A percentile compares a stretch with the other conserved stretches of the same genome.
phyloP scores from a whole-genome alignment of 2,888 invertebrate genomes.

The Gortyna flavago region DNA sequence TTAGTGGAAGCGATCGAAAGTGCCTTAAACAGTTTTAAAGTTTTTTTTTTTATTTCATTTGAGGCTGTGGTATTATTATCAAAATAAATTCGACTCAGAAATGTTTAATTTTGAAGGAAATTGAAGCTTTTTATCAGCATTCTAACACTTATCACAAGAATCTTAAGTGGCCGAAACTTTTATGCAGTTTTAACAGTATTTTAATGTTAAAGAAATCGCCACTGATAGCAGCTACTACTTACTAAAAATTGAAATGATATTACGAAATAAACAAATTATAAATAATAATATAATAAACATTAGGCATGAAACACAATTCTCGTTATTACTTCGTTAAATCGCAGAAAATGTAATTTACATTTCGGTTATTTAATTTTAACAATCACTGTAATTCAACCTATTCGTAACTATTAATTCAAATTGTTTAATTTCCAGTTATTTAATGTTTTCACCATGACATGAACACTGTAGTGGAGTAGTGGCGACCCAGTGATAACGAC shows the following conservation, averaged over 20 bases:
- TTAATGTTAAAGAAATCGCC: slow-evolving; percentile 8
- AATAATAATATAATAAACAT: too few species aligned
- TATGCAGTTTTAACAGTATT: slow-evolving; percentile 12
- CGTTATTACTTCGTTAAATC: slow-evolving; percentile 7
- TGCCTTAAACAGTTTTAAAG: slow-evolving; percentile 23
- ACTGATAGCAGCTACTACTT: neutral
- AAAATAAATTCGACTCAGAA: neutral
- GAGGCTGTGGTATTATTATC: neutral
- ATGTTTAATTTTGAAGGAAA: neutral
- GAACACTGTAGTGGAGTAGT: neutral
- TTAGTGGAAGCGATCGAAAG: slow-evolving; percentile 26
- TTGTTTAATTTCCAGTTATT: neutral
- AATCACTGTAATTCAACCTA: slow-evolving; percentile 18
- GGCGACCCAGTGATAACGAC: too few species aligned
- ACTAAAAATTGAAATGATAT: slow-evolving; percentile 12
- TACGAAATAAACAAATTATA: too few species aligned
- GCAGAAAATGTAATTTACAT: slow-evolving; percentile 13
- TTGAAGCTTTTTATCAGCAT: slow-evolving; percentile 15
- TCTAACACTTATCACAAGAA: slow-evolving; percentile 37
- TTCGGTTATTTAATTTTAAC: slow-evolving; percentile 10
- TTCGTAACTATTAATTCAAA: neutral
- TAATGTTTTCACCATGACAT: neutral
- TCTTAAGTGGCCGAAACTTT: slow-evolving; percentile 37
- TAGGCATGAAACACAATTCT: slow-evolving; percentile 27
- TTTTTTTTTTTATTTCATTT: slow-evolving; percentile 13